A percentile compares a stretch with the other conserved stretches of the same genome.
Evolutionary conservation across 1,140 invertebrate species (phyloP).

Genomic region (Magallana gigas): DNA sequence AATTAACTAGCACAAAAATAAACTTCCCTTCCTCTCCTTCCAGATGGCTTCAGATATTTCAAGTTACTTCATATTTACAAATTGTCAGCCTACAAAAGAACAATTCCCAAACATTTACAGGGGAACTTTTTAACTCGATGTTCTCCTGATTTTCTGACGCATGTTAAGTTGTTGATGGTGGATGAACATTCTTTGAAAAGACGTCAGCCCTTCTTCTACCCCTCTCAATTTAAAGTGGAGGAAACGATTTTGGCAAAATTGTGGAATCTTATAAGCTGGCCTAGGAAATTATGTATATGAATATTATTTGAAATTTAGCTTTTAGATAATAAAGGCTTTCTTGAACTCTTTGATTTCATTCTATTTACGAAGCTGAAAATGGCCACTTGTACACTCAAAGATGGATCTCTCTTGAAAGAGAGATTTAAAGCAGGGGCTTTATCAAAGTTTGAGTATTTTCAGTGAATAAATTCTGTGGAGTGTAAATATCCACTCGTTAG

Average conservation of each 20-base stretch:
- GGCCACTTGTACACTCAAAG: background rate
- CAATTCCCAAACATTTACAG: background rate
- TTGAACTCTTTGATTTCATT: background rate
- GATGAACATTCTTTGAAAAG: slow-evolving; percentile 26
- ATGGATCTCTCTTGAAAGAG: background rate
- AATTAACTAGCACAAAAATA: slow-evolving; percentile 20
- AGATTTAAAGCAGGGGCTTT: background rate
- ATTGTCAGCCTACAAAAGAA: slow-evolving; percentile 15
- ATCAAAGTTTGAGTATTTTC: background rate
- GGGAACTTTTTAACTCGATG: background rate
- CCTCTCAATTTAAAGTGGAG: background rate
- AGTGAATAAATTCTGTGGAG: background rate
- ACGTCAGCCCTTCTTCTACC: background rate
- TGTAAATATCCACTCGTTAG: background rate
- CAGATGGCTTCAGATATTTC: background rate
- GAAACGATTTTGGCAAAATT: background rate
- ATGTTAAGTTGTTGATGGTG: background rate
- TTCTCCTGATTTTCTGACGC: background rate
- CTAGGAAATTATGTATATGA: background rate
- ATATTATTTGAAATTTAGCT: background rate
- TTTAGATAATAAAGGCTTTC: background rate
- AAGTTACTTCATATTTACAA: slow-evolving; percentile 11
- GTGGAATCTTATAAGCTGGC: background rate
- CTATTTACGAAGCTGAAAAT: background rate
- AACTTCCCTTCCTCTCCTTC: background rate